These are phyloP conservation scores for Grus americana DNA, from an alignment of 2,113 vertebrate genomes.

Conservation along the genomic window DNA sequence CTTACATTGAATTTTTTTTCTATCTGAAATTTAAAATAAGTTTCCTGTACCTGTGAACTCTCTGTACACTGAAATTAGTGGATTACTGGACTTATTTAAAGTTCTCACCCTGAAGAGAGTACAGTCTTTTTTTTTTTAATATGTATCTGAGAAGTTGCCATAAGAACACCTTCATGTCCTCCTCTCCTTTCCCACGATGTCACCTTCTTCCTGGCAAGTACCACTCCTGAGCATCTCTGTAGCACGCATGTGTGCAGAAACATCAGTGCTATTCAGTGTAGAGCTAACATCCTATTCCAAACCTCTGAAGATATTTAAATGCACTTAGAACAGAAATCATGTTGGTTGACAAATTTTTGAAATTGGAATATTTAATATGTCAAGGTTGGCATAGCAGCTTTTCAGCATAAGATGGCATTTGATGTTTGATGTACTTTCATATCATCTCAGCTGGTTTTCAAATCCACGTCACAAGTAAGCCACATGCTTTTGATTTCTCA, in stretches of 20 bases:
- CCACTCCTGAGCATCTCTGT: not conserved
- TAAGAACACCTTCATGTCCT: not conserved
- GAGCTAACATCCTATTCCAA: not conserved
- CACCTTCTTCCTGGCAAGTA: not conserved
- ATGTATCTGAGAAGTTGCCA: rapidly evolving
- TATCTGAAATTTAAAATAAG: not conserved
- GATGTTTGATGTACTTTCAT: not conserved
- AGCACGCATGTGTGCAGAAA: not conserved
- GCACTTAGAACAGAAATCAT: not conserved
- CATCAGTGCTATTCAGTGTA: not conserved
- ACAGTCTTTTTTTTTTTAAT: not conserved
- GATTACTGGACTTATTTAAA: not conserved
- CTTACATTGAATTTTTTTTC: not conserved
- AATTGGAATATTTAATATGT: not conserved
- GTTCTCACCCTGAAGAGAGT: not conserved
- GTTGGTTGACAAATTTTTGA: not conserved
- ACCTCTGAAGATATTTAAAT: not conserved
- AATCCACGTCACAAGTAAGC: not conserved
- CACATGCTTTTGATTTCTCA: conserved; percentile 11
- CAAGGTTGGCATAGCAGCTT: not conserved
- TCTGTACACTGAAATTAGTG: not conserved
- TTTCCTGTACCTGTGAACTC: not conserved
- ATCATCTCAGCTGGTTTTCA: not conserved
- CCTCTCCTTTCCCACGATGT: not conserved
- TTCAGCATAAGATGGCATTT: not conserved